A percentile compares a stretch with the other conserved stretches of the same genome.
Evolutionary conservation across 2,888 invertebrate species (phyloP).

Genomic region (Philonicus albiceps): DNA sequence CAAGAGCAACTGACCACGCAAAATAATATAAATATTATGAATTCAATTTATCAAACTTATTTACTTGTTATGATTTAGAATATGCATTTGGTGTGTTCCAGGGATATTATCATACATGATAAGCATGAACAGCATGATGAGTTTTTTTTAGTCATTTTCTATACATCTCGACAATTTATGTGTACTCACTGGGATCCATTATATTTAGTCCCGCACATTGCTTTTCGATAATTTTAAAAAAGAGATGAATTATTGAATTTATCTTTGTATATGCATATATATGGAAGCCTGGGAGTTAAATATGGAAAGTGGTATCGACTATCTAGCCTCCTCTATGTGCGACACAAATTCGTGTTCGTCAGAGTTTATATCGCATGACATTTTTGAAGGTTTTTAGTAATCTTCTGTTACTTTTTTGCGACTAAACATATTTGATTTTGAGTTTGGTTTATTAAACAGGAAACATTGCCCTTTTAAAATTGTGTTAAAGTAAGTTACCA

Average conservation of each 20-base stretch:
- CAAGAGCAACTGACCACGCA: neutral
- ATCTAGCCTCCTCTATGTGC: neutral
- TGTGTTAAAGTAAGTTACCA: neutral
- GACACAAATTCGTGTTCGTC: neutral
- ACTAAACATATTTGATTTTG: neutral
- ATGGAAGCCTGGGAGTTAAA: neutral
- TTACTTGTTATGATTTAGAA: neutral
- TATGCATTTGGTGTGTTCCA: no score
- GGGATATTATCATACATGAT: no score
- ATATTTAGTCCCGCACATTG: no score
- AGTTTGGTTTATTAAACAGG: neutral
- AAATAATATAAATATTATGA: neutral
- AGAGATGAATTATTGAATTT: neutral
- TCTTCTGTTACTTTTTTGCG: neutral
- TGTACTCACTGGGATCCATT: no score
- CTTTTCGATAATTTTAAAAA: neutral
- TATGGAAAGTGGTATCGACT: neutral
- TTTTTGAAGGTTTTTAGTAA: neutral
- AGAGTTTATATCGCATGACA: neutral
- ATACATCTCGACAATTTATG: no score
- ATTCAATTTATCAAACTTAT: neutral
- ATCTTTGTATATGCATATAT: neutral
- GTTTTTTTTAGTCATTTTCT: no score
- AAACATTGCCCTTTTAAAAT: neutral
- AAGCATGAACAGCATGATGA: no score